phyloP scores from a whole-genome alignment of 2,113 vertebrate genomes.

The Eulemur macaco region DNA sequence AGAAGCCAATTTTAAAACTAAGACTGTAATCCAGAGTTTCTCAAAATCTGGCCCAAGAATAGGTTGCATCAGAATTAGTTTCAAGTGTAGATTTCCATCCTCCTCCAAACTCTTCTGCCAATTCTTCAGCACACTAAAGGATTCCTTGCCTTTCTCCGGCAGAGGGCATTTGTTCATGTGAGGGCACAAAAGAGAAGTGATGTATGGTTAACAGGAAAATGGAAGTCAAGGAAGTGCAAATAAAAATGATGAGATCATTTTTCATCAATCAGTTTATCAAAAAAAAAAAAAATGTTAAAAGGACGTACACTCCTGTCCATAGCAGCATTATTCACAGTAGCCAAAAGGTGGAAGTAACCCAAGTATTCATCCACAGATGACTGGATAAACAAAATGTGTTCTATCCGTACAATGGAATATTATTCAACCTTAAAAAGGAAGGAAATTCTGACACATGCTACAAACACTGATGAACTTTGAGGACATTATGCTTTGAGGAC shows the following conservation, averaged over 20 bases:
- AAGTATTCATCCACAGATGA: not conserved
- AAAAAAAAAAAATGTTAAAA: not conserved
- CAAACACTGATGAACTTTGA: not conserved
- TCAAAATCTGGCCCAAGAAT: not conserved
- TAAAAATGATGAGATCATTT: not conserved
- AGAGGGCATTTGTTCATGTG: not conserved
- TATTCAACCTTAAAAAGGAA: not conserved
- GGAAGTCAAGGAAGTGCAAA: not conserved
- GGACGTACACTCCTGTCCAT: not conserved
- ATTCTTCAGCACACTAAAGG: rapidly evolving
- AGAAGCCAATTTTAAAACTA: not conserved
- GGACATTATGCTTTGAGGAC: too few species aligned
- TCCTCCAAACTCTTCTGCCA: not conserved
- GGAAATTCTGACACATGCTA: not conserved
- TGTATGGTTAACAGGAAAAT: not conserved
- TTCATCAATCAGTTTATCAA: not conserved
- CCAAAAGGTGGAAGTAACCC: not conserved
- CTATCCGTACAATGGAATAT: not conserved
- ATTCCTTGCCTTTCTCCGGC: not conserved
- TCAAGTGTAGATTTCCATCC: not conserved
- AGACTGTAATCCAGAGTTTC: not conserved
- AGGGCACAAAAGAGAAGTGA: not conserved
- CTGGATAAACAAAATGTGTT: not conserved
- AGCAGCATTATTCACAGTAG: not conserved
- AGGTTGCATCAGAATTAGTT: not conserved